phyloP scores from a whole-genome alignment of 2,888 invertebrate genomes.

The Saturnia pavonia region DNA sequence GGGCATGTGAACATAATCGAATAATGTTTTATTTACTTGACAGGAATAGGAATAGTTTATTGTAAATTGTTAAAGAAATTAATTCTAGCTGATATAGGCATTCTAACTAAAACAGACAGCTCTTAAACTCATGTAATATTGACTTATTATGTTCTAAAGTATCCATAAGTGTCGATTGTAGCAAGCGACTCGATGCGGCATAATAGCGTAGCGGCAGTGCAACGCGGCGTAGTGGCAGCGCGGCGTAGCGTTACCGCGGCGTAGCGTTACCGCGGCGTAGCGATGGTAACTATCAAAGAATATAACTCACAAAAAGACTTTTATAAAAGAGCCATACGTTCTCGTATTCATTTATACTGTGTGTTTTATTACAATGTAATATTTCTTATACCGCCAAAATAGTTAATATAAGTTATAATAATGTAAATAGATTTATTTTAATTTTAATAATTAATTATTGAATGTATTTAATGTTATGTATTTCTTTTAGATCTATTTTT shows the following conservation, averaged over 20 bases:
- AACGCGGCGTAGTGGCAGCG: neutral
- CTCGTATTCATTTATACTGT: conserved; percentile 4
- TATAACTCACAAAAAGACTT: neutral
- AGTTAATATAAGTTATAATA: neutral
- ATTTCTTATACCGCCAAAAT: conserved; percentile 9
- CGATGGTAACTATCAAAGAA: neutral
- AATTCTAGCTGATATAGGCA: neutral
- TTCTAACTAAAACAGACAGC: neutral
- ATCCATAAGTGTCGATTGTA: neutral
- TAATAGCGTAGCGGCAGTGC: neutral
- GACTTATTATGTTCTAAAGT: neutral
- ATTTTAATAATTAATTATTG: neutral
- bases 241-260: neutral
- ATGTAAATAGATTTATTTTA: neutral
- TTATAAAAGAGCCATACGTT: conserved; percentile 6
- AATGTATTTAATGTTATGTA: conserved; percentile 4
- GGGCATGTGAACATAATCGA: neutral
- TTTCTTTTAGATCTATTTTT: neutral
- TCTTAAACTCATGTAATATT: neutral
- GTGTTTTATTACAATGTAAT: conserved; percentile 5
- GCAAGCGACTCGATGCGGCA: neutral
- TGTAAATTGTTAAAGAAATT: neutral
- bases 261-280: neutral
- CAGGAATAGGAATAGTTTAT: neutral
- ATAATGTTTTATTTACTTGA: neutral